Evolutionary conservation across 2,888 invertebrate genomes (phyloP), one percentile per base, ranked within the genome.

Genomic region (Pherbina coryleti): DNA sequence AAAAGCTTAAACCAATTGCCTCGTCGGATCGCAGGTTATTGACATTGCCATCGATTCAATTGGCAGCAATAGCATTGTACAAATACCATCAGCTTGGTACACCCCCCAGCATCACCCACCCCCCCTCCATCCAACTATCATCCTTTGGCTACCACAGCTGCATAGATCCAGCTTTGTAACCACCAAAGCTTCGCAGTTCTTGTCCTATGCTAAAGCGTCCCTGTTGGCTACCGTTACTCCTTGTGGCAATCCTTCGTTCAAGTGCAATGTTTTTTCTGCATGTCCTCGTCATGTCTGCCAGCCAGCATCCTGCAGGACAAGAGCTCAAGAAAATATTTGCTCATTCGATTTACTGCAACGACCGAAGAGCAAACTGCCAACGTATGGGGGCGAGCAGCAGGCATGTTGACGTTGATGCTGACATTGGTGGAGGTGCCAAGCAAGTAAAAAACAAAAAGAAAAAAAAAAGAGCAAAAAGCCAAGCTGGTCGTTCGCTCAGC

Each of bases 281-380:
- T 51, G 51, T 51, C 51, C 51, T 25, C 37, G 14, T 55, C 67
- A 22, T n/a, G 37, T 51, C 55, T 34, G 55, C 37, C 44, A 55
- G 55, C 37, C 44, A 55, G 55, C 75, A 72, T 55, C 14, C 28
- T 44, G 62, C 22, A 19, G 73, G 57, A 57, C 73, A 44, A 22
- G 44, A 25, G 25, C 70, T 57, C 75, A 57, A 60, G 76, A 76
- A 76, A 76, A 76, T 76, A 76, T 76, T 76, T 76, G 76, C 70
- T 76, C 62, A 34, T 76, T 76, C 70, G 76, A 76, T 76, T 76
- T 60, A 60, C 76, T 69, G 25, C 37, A 19, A 75, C 34, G 25
- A 62, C 57, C 11, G 19, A 44, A 34, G 72, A 34, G 49, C 25
- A 62, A 44, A n/a, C 44, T 28, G 5, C 67, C 31, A 67, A 11